These are phyloP conservation scores for Eupithecia inturbata DNA, from an alignment of 2,888 invertebrate species.

Conservation along the genomic window DNA sequence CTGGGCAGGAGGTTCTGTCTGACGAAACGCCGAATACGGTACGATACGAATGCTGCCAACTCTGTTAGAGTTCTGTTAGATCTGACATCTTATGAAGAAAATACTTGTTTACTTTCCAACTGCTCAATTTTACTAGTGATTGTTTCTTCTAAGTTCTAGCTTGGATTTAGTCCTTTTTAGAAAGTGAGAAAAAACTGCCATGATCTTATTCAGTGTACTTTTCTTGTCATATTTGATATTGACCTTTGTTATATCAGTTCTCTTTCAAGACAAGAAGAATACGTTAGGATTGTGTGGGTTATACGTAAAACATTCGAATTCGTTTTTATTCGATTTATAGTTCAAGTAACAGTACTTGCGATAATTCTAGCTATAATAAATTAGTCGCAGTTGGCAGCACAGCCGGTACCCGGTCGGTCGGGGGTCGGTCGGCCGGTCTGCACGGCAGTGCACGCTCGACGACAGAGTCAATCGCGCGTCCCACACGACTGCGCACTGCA, in stretches of 20 bases:
- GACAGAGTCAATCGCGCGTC: constrained; percentile 68
- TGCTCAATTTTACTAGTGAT: not conserved
- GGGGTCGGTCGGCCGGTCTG: constrained; percentile 67
- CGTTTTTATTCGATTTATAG: not conserved
- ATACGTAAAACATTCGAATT: not conserved
- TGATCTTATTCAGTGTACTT: not conserved
- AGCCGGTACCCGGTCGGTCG: constrained; percentile 47
- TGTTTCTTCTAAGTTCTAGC: not conserved
- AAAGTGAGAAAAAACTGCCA: not conserved
- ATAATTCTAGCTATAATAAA: constrained; percentile 16
- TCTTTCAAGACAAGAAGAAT: not conserved
- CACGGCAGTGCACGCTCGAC: constrained; percentile 75
- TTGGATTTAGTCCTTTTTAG: not conserved
- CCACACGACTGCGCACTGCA: constrained; percentile 56
- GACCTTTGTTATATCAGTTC: not conserved
- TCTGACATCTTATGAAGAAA: not conserved
- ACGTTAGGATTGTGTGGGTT: not conserved
- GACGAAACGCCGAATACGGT: constrained; percentile 39
- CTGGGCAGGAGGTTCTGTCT: constrained; percentile 62
- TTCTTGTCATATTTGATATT: not conserved
- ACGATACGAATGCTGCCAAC: constrained; percentile 36
- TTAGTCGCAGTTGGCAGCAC: constrained; percentile 23
- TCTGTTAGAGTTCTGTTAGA: constrained; percentile 16
- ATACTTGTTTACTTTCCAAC: not conserved
- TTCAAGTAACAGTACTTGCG: constrained; percentile 3